Conservation (phyloP, 2,113 vertebrate species). For the Mus pahari region DNA sequence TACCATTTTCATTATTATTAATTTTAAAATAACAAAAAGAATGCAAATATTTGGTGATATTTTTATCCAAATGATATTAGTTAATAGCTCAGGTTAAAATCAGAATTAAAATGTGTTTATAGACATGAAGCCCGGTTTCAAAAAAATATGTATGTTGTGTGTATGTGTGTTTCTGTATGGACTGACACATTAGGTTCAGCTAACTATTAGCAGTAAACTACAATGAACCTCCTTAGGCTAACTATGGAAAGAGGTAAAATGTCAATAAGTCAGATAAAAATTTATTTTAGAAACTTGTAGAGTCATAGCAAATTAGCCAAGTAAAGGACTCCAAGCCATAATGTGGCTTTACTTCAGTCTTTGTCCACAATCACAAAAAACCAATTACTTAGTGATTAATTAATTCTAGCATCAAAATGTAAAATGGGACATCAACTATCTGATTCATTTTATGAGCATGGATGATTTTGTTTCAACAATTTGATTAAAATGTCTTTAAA, state of each 20-base stretch:
- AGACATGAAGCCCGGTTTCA: neutral
- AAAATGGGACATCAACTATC: slow-evolving; percentile 36
- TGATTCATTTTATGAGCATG: slow-evolving; percentile 10
- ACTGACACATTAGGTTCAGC: neutral
- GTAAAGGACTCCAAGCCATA: neutral
- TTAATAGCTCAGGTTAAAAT: slow-evolving; percentile 39
- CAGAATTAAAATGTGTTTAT: neutral
- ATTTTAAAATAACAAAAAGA: slow-evolving; percentile 31
- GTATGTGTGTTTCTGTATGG: neutral
- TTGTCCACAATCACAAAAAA: slow-evolving; percentile 13
- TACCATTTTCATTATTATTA: slow-evolving; percentile 25
- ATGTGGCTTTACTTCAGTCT: slow-evolving; percentile 13
- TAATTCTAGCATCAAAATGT: slow-evolving; percentile 57
- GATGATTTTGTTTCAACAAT: slow-evolving; percentile 52
- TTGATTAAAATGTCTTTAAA: slow-evolving; percentile 39
- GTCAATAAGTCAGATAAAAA: slow-evolving; percentile 31
- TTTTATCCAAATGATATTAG: slow-evolving; percentile 48
- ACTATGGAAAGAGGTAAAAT: slow-evolving; percentile 27
- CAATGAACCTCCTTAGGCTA: slow-evolving; percentile 31
- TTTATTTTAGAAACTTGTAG: neutral
- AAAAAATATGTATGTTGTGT: neutral
- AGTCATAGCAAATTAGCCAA: slow-evolving; percentile 13
- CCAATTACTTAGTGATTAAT: neutral
- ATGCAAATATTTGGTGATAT: neutral
- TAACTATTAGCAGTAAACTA: neutral